Conservation (phyloP, 2,113 vertebrate species). For the Calidris pugnax region DNA sequence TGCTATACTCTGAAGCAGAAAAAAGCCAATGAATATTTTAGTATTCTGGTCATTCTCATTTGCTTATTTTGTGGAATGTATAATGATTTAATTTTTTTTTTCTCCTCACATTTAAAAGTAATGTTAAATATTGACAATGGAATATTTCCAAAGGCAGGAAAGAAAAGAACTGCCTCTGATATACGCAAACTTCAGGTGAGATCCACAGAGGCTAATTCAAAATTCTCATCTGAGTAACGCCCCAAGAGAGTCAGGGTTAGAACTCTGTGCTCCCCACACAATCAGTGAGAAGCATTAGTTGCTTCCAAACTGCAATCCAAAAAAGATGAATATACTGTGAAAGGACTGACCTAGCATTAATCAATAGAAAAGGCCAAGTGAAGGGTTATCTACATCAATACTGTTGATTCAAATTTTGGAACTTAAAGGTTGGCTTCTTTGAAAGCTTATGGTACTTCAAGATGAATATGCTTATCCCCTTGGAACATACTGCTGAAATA, state of each 20-base stretch:
- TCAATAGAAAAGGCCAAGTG: slow-evolving; percentile 8
- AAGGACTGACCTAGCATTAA: slow-evolving; percentile 28
- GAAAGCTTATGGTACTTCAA: not conserved
- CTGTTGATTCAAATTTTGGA: slow-evolving; percentile 10
- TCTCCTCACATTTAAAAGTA: not conserved
- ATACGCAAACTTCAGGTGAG: not conserved
- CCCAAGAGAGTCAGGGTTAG: not conserved
- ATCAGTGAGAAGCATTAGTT: not conserved
- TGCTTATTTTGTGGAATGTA: not conserved
- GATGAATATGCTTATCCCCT: not conserved
- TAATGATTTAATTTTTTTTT: not conserved
- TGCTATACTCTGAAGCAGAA: not conserved
- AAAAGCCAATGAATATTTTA: not conserved
- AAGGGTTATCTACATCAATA: slow-evolving; percentile 4
- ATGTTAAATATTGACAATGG: not conserved
- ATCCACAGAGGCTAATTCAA: not conserved
- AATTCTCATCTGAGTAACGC: not conserved
- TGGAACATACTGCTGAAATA: not conserved
- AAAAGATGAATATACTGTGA: slow-evolving; percentile 19
- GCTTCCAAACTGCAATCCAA: not conserved
- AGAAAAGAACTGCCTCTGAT: not conserved
- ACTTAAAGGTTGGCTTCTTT: not conserved
- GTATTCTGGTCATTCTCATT: not conserved
- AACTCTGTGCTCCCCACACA: not conserved
- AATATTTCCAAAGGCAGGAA: not conserved